Percentiles rank a stretch among this genome's conserved stretches.
Conservation (phyloP, 2,113 vertebrate genomes). For the Seriola quinqueradiata region DNA sequence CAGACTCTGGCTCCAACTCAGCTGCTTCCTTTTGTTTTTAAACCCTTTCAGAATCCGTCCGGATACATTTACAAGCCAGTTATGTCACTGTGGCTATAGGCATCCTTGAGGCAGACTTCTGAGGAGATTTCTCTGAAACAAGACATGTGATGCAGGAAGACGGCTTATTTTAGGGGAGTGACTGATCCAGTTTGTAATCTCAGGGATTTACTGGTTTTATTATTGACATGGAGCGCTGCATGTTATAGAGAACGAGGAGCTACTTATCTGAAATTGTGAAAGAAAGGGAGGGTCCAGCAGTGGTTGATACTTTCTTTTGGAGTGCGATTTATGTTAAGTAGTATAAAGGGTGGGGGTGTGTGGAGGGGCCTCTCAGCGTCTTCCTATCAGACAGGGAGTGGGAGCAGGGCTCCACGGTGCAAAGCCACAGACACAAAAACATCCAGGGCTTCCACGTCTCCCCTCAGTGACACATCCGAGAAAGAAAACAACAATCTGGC, state of each 20-base stretch:
- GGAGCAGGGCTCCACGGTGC: slow-evolving; percentile 23
- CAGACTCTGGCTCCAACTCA: slow-evolving; percentile 18
- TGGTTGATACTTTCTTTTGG: slow-evolving; percentile 5
- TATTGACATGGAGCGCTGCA: not conserved
- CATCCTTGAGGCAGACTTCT: not conserved
- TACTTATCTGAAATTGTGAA: slow-evolving; percentile 13
- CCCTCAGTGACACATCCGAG: slow-evolving; percentile 50
- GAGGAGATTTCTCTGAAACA: slow-evolving; percentile 21
- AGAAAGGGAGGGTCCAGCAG: not conserved
- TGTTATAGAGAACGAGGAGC: not conserved
- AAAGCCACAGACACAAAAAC: slow-evolving; percentile 52
- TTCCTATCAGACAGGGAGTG: slow-evolving; percentile 47
- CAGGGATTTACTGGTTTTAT: slow-evolving; percentile 43
- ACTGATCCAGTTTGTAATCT: slow-evolving; percentile 58
- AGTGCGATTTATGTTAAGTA: slow-evolving; percentile 25
- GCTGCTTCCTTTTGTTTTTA: slow-evolving; percentile 45
- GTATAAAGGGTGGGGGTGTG: not conserved
- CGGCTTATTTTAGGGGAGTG: slow-evolving; percentile 28
- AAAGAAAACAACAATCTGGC: slow-evolving; percentile 45
- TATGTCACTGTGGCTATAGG: slow-evolving; percentile 26
- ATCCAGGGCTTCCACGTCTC: slow-evolving; percentile 34
- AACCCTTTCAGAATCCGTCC: slow-evolving; percentile 26
- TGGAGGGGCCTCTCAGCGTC: not conserved
- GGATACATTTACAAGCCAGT: slow-evolving; percentile 28
- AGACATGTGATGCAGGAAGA: slow-evolving; percentile 24